phyloP scores from a whole-genome alignment of 2,797 vertebrate genomes.

The Ciconia nigra region DNA sequence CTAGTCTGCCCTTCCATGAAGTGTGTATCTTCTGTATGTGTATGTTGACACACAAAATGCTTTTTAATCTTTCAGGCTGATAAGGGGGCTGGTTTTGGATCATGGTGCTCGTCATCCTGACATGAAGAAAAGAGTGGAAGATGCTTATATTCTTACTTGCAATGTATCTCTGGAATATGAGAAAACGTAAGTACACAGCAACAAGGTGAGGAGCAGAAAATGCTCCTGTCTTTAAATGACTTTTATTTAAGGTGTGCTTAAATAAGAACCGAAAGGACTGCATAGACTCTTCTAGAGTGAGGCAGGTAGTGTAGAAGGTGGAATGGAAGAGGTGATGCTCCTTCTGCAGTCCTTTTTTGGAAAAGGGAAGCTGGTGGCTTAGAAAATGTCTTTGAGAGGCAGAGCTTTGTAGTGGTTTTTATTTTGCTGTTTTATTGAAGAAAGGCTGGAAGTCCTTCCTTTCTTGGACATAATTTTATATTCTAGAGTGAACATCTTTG shows the following conservation, averaged over 20 bases:
- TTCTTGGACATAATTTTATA: background rate
- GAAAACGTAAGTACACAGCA: slow-evolving; percentile 82
- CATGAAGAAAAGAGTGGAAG: slow-evolving; percentile 97
- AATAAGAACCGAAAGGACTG: background rate
- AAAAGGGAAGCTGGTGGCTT: background rate
- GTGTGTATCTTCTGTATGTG: fast-evolving
- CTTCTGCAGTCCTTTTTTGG: background rate
- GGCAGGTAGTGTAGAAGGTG: background rate
- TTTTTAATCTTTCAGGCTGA: slow-evolving; percentile 77
- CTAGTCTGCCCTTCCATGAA: background rate
- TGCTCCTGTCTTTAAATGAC: fast-evolving
- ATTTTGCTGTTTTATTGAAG: background rate
- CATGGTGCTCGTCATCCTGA: slow-evolving; percentile 96
- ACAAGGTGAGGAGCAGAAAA: background rate
- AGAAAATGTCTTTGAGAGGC: background rate
- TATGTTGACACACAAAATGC: background rate
- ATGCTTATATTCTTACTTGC: slow-evolving; percentile 91
- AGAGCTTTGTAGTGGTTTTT: background rate
- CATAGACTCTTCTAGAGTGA: fast-evolving
- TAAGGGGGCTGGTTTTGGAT: slow-evolving; percentile 93
- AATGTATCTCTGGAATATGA: slow-evolving; percentile 96
- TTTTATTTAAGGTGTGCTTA: background rate
- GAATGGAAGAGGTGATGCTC: background rate
- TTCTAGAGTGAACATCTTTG: slow-evolving; percentile 65
- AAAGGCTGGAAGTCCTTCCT: background rate